Conservation (phyloP, 2,888 invertebrate genomes). For the Synergus japonicus region DNA sequence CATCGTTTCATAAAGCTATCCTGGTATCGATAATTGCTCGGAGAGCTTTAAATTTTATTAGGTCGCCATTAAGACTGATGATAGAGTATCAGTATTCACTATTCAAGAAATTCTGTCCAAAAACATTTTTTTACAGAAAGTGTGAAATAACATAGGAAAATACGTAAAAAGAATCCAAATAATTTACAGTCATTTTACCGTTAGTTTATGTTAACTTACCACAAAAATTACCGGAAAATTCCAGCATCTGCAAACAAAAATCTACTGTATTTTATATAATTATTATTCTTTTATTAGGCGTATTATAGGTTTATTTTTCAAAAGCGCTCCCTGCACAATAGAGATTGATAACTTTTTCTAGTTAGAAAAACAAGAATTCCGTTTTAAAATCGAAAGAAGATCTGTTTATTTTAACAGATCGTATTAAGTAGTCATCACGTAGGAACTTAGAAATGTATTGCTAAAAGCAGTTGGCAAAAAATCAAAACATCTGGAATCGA, state of each 20-base stretch:
- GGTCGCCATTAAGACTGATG: background rate
- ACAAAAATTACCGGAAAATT: no score
- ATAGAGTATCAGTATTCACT: background rate
- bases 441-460: background rate
- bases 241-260: no score
- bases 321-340: no score
- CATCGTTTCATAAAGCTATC: slow-evolving; percentile 13
- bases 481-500: background rate
- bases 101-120: background rate
- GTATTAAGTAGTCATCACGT: background rate
- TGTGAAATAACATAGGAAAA: no score
- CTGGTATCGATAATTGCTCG: slow-evolving; percentile 6
- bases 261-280: no score
- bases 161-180: no score
- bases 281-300: no score
- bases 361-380: background rate
- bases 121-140: background rate
- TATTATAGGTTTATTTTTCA: no score
- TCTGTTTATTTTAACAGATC: background rate
- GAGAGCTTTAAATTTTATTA: background rate
- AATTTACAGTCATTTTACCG: no score
- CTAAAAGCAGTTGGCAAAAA: background rate
- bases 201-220: no score
- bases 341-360: background rate
- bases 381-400: background rate